Base-by-base conservation (phyloP, 2,113 vertebrate genomes). In the Urocolius indicus region DNA sequence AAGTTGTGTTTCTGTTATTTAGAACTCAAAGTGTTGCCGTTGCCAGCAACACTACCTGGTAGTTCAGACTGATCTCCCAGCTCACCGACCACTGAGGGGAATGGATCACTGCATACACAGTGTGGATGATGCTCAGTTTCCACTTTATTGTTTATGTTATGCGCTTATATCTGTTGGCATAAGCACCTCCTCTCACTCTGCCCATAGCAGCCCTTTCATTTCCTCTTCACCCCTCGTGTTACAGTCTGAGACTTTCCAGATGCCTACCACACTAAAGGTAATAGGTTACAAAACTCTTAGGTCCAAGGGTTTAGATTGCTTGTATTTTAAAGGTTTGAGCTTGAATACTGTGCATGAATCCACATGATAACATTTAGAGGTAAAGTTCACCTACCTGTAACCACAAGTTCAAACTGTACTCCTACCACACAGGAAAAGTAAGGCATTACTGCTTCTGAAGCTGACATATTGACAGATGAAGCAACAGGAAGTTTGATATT, bases 401-500 rank as follows among this genome's bases (percentile, higher is more conserved):
- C 84, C 80, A 61, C 21, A 76, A 66, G 29, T 68, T 82, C 16
- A 89, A 84, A 68, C 41, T 72, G 20, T 61, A 29, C 23, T 87
- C n/a, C 45, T 72, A 27, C 58, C 72, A 54, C 7, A 0, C 38
- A 23, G 10, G 8, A 27, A 52, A 83, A 73, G 59, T 30, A 62
- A 71, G 59, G 24, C 24, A 36, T 74, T 85, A 49, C 76, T 74
- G 20, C 67, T 90, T 83, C 72, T 22, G 12, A 75, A 87, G 30
- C n/a, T 86, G 75, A 65, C 41, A 55, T 54, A 11, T 15, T 94
- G 94, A 95, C 69, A 93, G 83, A 72, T 52, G 41, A 15, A 81
- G 69, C 63, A 89, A 30, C 67, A 89, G 45, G 77, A 93, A 68
- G 71, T 48, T 84, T 92, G 41, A 24, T 91, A 62, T 94, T 94